These are phyloP conservation scores for Sebastes ruberrimus DNA, from an alignment of 2,797 vertebrate genomes.

Conservation along the genomic window DNA sequence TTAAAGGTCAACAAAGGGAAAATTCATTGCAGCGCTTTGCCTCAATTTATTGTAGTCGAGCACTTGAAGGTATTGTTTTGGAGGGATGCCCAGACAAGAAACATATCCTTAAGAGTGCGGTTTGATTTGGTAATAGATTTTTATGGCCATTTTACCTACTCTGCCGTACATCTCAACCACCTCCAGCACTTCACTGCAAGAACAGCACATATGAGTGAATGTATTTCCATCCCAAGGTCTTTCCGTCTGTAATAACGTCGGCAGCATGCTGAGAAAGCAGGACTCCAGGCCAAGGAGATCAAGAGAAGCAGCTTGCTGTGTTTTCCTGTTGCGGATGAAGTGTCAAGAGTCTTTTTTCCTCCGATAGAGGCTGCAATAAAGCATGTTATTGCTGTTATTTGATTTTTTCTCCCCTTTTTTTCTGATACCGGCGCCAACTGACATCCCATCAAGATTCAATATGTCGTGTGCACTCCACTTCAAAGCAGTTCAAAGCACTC, in stretches of 20 bases:
- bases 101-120: constrained; percentile 69
- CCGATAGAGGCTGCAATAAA: constrained; percentile 14
- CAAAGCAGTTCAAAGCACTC: constrained; percentile 25
- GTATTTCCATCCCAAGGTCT: constrained; percentile 55
- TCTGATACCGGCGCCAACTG: constrained; percentile 1
- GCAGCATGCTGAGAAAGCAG: constrained; percentile 38
- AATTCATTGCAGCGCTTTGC: constrained; percentile 49
- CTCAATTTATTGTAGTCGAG: constrained; percentile 61
- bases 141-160: constrained; percentile 68
- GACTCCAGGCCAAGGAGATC: constrained; percentile 44
- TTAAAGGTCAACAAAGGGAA: constrained; percentile 67
- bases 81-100: constrained; percentile 73
- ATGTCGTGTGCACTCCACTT: constrained; percentile 38
- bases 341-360: constrained; percentile 44
- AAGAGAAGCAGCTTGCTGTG: constrained; percentile 30
- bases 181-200: constrained; percentile 35
- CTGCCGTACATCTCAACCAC: constrained; percentile 58
- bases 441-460: constrained; percentile 41
- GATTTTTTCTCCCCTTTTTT: neutral
- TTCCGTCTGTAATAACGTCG: constrained; percentile 48
- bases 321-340: constrained; percentile 48
- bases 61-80: constrained; percentile 76
- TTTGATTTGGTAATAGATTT: constrained; percentile 76
- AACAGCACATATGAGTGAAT: constrained; percentile 43
- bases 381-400: constrained; percentile 33